Evolutionary conservation across 1,140 invertebrate species (phyloP).

Genomic region (Periplaneta americana): DNA sequence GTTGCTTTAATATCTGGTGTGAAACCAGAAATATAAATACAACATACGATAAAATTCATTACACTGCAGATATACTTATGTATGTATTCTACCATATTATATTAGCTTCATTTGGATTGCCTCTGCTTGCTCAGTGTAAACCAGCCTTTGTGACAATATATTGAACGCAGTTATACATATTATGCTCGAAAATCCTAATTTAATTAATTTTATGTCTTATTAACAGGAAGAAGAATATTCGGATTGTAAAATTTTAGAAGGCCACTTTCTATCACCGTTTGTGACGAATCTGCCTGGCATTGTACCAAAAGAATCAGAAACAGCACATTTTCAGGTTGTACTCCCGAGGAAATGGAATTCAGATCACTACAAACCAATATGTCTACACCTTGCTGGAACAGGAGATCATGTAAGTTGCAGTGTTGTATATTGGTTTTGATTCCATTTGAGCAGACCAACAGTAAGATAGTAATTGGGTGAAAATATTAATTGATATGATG

Average conservation of each 20-base stretch:
- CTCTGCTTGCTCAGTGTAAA: too few species aligned
- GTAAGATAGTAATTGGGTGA: too few species aligned
- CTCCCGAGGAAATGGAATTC: conserved; percentile 75
- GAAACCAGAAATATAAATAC: too few species aligned
- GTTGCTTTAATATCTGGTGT: too few species aligned
- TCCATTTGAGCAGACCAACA: background rate
- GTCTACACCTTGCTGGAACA: conserved; percentile 93
- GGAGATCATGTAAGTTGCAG: conserved; percentile 87
- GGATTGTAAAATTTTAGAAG: conserved; percentile 76
- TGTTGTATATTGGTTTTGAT: background rate
- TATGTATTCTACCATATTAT: too few species aligned
- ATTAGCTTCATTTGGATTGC: too few species aligned
- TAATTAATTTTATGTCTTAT: conserved; percentile 17
- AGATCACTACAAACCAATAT: conserved; percentile 70
- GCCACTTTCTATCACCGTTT: conserved; percentile 84
- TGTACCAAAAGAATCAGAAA: conserved; percentile 76
- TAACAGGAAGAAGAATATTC: conserved; percentile 68
- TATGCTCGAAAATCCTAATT: too few species aligned
- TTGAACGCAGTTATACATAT: too few species aligned
- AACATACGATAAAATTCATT: too few species aligned
- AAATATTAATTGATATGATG: too few species aligned
- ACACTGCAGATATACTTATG: too few species aligned
- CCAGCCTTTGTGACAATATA: too few species aligned
- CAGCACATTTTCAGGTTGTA: conserved; percentile 78
- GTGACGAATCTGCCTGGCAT: conserved; percentile 76